Base-by-base conservation (phyloP, 2,888 invertebrate genomes). In the Drosophila formosana region DNA sequence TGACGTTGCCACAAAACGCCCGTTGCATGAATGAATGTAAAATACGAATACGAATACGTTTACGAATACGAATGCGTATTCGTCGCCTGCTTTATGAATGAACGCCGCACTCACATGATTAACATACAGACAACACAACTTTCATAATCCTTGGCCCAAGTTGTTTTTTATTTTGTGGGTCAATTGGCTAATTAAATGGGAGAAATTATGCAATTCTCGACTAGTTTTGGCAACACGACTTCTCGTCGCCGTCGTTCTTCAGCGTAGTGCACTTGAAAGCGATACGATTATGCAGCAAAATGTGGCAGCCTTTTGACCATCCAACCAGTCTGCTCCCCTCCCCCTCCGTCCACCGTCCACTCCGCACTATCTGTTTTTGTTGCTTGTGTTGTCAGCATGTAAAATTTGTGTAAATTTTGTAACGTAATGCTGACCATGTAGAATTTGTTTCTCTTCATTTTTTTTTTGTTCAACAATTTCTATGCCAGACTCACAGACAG, bases 361-460 rank as follows among this genome's bases (percentile, higher is more conserved):
- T 50, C n/a, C 30, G 18, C 47, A 13, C 50, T 18, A 58, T 51
- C 8, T 60, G 28, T 49, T 41, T 75, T 41, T 75, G 52, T 70
- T 64, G 68, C 57, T 78, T n/a, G 37, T 75, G 58, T 61, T 61
- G 80, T 71, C 76, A 74, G 72, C 85, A 82, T 85, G 85, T 88
- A 72, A 81, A 83, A 79, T 85, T 83, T 78, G 37, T 85, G 75
- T 82, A 82, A 89, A 89, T 84, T 89, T 75, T 56, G 90, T 85
- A 82, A 66, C 65, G 90, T 90, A 90, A 90, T 85, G 90, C 89
- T 90, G 90, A 90, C 90, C 90, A 89, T 60, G 90, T 89, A 82
- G 76, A 90, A 89, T 83, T 81, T 41, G 18, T 18, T 41, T 41
- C 6, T 55, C 9, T 41, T 55, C 9, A 28, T 28, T 41, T n/a